Evolutionary conservation across 2,113 vertebrate species (phyloP).

Genomic region (Myodes glareolus): DNA sequence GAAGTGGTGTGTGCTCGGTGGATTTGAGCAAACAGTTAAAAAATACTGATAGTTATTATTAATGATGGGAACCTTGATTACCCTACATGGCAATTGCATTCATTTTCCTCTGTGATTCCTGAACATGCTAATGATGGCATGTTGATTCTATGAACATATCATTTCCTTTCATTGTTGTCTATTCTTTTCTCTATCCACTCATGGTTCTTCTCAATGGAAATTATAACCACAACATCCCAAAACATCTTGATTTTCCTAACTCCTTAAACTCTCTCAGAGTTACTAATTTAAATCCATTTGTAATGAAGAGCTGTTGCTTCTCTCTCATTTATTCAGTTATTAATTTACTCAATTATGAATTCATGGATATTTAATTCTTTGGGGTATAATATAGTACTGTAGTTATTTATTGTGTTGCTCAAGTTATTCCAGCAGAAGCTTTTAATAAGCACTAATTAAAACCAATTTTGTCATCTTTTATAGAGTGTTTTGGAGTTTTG

Average conservation of each 20-base stretch:
- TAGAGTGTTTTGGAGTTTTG: conserved; percentile 1
- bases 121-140: neutral
- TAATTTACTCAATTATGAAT: conserved; percentile 51
- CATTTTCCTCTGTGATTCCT: neutral
- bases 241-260: neutral
- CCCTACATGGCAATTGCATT: neutral
- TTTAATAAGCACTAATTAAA: conserved; percentile 71
- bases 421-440: conserved; percentile 28
- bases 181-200: neutral
- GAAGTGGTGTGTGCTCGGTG: neutral
- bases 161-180: neutral
- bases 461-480: conserved; percentile 34
- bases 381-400: neutral
- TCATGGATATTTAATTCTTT: conserved; percentile 41
- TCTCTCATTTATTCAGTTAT: conserved; percentile 31
- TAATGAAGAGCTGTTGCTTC: neutral
- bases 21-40: neutral
- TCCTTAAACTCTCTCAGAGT: neutral
- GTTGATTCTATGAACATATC: neutral
- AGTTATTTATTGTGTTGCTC: conserved; percentile 44
- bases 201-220: neutral
- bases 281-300: conserved; percentile 4
- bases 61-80: neutral
- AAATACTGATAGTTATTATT: neutral
- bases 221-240: neutral